A percentile compares a stretch with the other conserved stretches of the same genome.
Evolutionary conservation across 2,888 invertebrate species (phyloP).

Genomic region (Lydus trimaculatus): DNA sequence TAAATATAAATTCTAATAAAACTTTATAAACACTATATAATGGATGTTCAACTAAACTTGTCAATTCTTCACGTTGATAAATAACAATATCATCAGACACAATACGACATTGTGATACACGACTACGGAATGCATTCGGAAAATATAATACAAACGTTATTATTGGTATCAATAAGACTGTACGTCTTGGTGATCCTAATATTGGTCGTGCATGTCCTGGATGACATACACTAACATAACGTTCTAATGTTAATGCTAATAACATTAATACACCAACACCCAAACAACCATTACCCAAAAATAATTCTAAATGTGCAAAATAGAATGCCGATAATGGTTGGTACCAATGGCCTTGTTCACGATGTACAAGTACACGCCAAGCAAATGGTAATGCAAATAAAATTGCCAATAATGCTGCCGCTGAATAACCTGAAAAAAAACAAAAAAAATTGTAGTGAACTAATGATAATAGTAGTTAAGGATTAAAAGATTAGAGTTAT

Average conservation of each 20-base stretch:
- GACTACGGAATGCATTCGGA: slow-evolving; percentile 72
- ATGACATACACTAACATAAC: slow-evolving; percentile 78
- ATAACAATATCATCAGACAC: slow-evolving; percentile 64
- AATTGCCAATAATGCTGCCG: slow-evolving; percentile 77
- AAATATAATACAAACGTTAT: slow-evolving; percentile 72
- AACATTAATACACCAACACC: slow-evolving; percentile 82
- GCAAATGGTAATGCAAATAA: slow-evolving; percentile 74
- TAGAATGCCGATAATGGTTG: slow-evolving; percentile 72
- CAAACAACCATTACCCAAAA: slow-evolving; percentile 75
- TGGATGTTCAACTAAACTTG: slow-evolving; percentile 52
- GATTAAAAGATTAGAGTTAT: no score
- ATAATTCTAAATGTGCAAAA: slow-evolving; percentile 73
- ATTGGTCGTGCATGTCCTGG: slow-evolving; percentile 73
- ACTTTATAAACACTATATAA: slow-evolving; percentile 66
- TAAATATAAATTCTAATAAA: slow-evolving; percentile 70
- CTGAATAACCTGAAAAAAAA: slow-evolving; percentile 72
- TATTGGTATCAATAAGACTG: slow-evolving; percentile 70
- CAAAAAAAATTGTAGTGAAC: background rate
- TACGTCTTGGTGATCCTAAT: slow-evolving; percentile 67
- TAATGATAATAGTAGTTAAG: no score
- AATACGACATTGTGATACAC: slow-evolving; percentile 60
- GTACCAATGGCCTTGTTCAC: slow-evolving; percentile 71
- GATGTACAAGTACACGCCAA: slow-evolving; percentile 70
- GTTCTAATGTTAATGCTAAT: slow-evolving; percentile 74
- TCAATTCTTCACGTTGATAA: slow-evolving; percentile 62